These are phyloP conservation scores for Tadarida brasiliensis DNA, from an alignment of 2,797 vertebrate genomes.

Conservation along the genomic window DNA sequence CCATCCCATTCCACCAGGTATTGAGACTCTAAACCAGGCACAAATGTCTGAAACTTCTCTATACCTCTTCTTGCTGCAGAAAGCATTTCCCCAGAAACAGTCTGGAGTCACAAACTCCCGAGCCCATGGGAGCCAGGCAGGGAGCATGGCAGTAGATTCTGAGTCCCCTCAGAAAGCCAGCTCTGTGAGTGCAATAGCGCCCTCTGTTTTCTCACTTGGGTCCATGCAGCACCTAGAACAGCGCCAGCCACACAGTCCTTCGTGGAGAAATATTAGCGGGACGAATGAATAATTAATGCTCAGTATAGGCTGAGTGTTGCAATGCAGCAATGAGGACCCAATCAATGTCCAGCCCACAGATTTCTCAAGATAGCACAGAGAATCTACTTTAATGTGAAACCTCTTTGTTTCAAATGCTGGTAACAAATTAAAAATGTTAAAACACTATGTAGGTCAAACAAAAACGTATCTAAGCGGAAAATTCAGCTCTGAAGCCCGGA, in stretches of 20 bases:
- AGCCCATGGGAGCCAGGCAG: not conserved
- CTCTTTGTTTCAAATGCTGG: slow-evolving; percentile 20
- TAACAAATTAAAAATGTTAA: slow-evolving; percentile 30
- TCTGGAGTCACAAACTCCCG: not conserved
- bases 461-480: not conserved
- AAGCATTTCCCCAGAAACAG: not conserved
- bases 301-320: not conserved
- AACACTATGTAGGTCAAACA: not conserved
- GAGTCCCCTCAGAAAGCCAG: not conserved
- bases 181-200: not conserved
- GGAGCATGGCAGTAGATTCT: not conserved
- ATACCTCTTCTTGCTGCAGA: not conserved
- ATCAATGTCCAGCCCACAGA: not conserved
- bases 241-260: not conserved
- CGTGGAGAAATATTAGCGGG: not conserved
- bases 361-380: not conserved
- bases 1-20: not conserved
- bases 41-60: not conserved
- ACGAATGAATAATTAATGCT: not conserved
- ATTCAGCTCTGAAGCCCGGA: not conserved
- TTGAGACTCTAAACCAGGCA: not conserved
- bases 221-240: not conserved
- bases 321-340: not conserved
- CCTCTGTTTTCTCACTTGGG: not conserved
- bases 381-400: not conserved